Base-by-base conservation (phyloP, 2,888 invertebrate species). In the Amphipoea oculea region DNA sequence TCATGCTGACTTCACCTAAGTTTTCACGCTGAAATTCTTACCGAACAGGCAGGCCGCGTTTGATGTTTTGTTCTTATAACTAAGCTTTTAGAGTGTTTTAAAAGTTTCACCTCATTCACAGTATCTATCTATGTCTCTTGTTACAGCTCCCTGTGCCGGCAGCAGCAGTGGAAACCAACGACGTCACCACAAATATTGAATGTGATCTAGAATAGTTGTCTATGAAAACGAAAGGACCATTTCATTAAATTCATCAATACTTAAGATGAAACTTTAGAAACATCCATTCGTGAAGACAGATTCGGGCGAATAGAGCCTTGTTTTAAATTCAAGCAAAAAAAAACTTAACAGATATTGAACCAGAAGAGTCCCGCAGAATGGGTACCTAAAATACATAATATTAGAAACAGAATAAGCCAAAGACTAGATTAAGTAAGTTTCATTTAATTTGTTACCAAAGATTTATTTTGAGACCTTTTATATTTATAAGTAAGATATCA, bases 101-200 rank as follows among this genome's bases (percentile, higher is more conserved):
- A 48, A n/a, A 62, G 36, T 1, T 12, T 45, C 17, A 17, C 3
- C 23, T 66, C n/a, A n/a, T 40, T 68, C 14, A 68, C 57, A 57
- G 17, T n/a, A 17, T 14, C 36, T 36, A 6, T 7, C 6, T 29
- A 29, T 40, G 7, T 57, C 3, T 66, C 9, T 86, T 81, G 79
- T 88, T 88, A 65, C 87, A 88, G 88, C 72, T 79, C 7, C 45
- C 76, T 0, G 68, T 29, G 9, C 20, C 78, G 29, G 51, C 77
- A 4, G 67, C 54, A n/a, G 62, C 20, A 29, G 42, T 67, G 48
- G 81, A 72, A 14, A n/a, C 77, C 7, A 68, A 23, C 5, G 65
- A 75, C 17, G 6, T 69, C 20, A 12, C 69, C 72, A 76, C 80
- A 75, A 36, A 78, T 42, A 76, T 79, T 36, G 36, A 75, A 48